These are phyloP conservation scores for Columba guinea DNA, from an alignment of 2,797 vertebrate genomes.

Conservation along the genomic window DNA sequence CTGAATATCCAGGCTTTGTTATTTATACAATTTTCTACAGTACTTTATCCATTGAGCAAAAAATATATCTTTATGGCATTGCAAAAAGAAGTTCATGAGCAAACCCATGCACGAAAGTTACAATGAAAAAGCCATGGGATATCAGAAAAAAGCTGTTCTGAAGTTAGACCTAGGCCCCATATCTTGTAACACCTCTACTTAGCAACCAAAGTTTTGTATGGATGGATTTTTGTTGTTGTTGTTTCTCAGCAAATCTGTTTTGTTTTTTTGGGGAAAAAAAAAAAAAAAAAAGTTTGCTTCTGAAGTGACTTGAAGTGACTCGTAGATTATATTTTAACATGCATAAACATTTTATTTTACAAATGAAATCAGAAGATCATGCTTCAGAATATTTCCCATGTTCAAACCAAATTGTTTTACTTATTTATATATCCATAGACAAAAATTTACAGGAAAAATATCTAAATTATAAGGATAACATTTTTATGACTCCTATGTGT, in stretches of 20 bases:
- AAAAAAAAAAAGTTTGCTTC: background rate
- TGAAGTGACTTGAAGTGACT: background rate
- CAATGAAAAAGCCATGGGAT: background rate
- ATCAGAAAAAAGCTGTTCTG: background rate
- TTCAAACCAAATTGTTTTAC: background rate
- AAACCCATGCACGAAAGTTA: background rate
- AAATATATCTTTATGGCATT: background rate
- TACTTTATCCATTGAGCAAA: background rate
- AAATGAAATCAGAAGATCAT: background rate
- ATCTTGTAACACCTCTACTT: background rate
- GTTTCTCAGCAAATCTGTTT: background rate
- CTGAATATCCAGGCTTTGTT: background rate
- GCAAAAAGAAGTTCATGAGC: background rate
- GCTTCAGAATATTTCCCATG: background rate
- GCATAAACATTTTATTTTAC: background rate
- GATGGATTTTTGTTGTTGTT: background rate
- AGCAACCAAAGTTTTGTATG: background rate
- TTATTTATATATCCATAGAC: background rate
- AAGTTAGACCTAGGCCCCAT: background rate
- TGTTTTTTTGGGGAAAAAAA: rapidly evolving
- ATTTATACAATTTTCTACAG: background rate
- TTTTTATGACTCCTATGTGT: background rate
- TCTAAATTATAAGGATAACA: background rate
- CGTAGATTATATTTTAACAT: background rate
- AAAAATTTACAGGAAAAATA: background rate